Evolutionary conservation across 2,888 invertebrate genomes (phyloP).

Genomic region (Aphelenchoides bicaudatus): DNA sequence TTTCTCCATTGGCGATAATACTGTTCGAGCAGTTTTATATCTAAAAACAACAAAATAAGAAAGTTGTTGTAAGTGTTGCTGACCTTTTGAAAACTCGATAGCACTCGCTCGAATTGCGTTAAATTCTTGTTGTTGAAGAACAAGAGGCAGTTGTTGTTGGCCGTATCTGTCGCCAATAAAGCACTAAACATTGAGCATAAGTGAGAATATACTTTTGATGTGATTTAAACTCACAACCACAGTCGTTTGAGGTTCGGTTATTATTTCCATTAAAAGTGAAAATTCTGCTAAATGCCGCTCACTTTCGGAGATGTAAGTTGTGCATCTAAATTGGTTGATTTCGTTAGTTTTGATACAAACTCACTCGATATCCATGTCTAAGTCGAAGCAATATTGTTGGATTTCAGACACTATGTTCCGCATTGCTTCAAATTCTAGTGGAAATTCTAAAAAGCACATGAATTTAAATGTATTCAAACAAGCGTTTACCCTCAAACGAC

Average conservation of each 20-base stretch:
- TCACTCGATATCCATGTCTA: constrained; percentile 61
- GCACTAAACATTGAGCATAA: constrained; percentile 24
- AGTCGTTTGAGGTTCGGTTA: constrained; percentile 29
- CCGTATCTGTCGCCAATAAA: constrained; percentile 64
- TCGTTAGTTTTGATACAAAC: too few relatives aligned
- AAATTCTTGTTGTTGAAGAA: constrained; percentile 62
- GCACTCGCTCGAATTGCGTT: constrained; percentile 58
- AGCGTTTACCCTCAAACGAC: constrained; percentile 12
- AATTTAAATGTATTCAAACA: background rate
- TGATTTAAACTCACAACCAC: constrained; percentile 27
- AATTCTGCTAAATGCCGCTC: constrained; percentile 32
- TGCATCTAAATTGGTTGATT: too few relatives aligned
- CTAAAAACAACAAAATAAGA: constrained; percentile 41
- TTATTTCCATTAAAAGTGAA: constrained; percentile 35
- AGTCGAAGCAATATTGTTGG: constrained; percentile 58
- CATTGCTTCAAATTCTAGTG: constrained; percentile 44
- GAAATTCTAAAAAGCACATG: constrained; percentile 47
- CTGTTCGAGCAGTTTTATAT: constrained; percentile 60
- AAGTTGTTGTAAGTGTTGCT: background rate
- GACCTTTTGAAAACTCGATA: constrained; percentile 58
- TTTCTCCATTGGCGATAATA: constrained; percentile 63
- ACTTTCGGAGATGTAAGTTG: constrained; percentile 33
- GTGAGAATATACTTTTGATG: constrained; percentile 22
- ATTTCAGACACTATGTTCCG: constrained; percentile 58
- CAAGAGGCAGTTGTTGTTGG: constrained; percentile 60